Conservation (phyloP, 2,113 vertebrate species). For the Crotophaga sulcirostris region DNA sequence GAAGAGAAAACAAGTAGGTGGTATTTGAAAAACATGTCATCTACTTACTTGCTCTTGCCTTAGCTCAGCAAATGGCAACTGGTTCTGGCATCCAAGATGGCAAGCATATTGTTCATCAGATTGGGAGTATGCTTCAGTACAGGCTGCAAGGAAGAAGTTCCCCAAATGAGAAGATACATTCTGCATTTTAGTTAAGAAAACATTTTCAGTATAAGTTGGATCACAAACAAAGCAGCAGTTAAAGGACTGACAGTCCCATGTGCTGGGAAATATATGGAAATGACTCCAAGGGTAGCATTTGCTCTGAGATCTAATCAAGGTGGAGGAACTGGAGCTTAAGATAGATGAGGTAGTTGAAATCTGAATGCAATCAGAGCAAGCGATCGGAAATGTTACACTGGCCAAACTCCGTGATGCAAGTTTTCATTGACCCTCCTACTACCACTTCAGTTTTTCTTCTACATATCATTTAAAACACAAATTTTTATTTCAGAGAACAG, state of each 20-base stretch:
- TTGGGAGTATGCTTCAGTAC: slow-evolving; percentile 90
- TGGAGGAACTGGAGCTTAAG: background rate
- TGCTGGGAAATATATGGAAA: background rate
- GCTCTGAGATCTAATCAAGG: background rate
- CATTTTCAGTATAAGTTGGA: slow-evolving; percentile 13
- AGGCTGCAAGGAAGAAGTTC: slow-evolving; percentile 81
- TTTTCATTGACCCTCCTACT: background rate
- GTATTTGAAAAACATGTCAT: slow-evolving; percentile 56
- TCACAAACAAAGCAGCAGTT: slow-evolving; percentile 44
- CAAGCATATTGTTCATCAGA: slow-evolving; percentile 93
- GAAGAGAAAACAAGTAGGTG: slow-evolving; percentile 60
- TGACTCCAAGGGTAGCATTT: background rate
- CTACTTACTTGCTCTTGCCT: slow-evolving; percentile 90
- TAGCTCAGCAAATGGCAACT: slow-evolving; percentile 91
- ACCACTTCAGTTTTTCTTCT: background rate
- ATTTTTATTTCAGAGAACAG: background rate
- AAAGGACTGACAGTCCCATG: background rate
- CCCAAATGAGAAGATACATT: slow-evolving; percentile 51
- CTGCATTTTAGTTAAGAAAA: slow-evolving; percentile 35
- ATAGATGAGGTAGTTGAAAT: background rate
- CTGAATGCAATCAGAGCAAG: background rate
- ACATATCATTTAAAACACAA: background rate
- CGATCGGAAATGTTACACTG: background rate
- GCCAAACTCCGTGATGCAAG: background rate
- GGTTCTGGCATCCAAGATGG: slow-evolving; percentile 92